Conservation (phyloP, 2,888 invertebrate genomes). For the Meta bourneti region DNA sequence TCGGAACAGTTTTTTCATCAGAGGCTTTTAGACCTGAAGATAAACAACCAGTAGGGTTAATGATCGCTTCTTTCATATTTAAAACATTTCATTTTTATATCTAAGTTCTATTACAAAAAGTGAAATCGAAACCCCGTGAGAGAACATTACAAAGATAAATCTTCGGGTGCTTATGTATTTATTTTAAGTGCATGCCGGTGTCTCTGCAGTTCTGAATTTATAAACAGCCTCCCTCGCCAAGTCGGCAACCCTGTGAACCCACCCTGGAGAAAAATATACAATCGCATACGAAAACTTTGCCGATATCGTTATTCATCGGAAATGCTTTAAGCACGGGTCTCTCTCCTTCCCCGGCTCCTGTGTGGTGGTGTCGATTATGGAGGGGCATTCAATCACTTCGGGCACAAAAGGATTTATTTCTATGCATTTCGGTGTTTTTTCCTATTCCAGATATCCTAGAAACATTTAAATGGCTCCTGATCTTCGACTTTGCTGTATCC, state of each 20-base stretch:
- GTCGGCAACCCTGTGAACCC: not conserved
- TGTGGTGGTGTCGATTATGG: slow-evolving; percentile 59
- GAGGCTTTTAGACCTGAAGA: no score
- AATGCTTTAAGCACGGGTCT: slow-evolving; percentile 60
- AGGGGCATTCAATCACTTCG: slow-evolving; percentile 57
- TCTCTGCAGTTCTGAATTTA: no score
- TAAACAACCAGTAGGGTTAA: no score
- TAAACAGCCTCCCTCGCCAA: no score
- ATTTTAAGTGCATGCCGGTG: no score
- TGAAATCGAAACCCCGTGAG: no score
- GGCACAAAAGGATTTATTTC: slow-evolving; percentile 66
- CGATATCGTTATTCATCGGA: slow-evolving; percentile 71
- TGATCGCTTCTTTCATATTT: no score
- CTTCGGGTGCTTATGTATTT: no score
- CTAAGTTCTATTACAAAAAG: no score
- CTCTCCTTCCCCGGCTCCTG: not conserved
- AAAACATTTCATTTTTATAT: no score
- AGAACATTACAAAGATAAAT: no score
- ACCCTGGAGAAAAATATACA: slow-evolving; percentile 44
- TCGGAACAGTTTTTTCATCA: no score
- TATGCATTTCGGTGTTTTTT: slow-evolving; percentile 41
- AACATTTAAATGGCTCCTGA: slow-evolving; percentile 60
- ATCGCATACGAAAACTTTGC: slow-evolving; percentile 36
- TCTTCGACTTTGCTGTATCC: slow-evolving; percentile 36
- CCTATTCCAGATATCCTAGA: slow-evolving; percentile 5